Conservation (phyloP, 2,888 invertebrate species). For the Cerastis leucographa region DNA sequence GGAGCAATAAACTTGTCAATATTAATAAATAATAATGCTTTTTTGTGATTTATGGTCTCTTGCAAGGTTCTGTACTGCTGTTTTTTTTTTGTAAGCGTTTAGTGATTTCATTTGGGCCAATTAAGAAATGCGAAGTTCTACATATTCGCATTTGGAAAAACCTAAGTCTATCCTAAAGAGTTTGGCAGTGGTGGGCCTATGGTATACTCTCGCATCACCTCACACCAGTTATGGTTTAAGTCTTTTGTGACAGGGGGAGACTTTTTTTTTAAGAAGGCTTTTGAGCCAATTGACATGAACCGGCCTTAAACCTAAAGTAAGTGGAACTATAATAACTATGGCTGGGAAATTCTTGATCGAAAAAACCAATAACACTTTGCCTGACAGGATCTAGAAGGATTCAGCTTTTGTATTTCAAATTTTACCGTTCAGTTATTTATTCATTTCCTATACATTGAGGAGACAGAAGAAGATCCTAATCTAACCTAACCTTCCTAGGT, state of each 20-base stretch:
- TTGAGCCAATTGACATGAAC: too few relatives aligned
- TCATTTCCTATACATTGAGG: constrained; percentile 29
- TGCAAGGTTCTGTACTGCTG: neutral
- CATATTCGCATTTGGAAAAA: neutral
- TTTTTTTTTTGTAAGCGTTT: neutral
- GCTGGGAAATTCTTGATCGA: neutral
- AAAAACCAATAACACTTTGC: neutral
- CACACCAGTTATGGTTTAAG: too few relatives aligned
- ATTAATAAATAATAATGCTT: neutral
- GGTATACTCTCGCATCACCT: too few relatives aligned
- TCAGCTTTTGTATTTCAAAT: neutral
- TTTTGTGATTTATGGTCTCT: neutral
- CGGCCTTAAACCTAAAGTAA: too few relatives aligned
- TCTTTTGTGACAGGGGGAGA: too few relatives aligned
- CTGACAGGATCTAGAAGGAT: neutral
- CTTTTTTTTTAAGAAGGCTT: too few relatives aligned
- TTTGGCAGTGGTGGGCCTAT: neutral
- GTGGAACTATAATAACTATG: too few relatives aligned
- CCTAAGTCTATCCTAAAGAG: neutral
- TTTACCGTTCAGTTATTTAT: neutral
- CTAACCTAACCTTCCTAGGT: constrained; percentile 34
- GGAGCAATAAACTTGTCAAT: constrained; percentile 10
- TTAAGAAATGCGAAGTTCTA: neutral
- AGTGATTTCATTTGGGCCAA: neutral
- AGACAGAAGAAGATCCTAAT: constrained; percentile 32